Base-by-base conservation (phyloP, 92 coral and sea anemone species). In the Porites evermanni region DNA sequence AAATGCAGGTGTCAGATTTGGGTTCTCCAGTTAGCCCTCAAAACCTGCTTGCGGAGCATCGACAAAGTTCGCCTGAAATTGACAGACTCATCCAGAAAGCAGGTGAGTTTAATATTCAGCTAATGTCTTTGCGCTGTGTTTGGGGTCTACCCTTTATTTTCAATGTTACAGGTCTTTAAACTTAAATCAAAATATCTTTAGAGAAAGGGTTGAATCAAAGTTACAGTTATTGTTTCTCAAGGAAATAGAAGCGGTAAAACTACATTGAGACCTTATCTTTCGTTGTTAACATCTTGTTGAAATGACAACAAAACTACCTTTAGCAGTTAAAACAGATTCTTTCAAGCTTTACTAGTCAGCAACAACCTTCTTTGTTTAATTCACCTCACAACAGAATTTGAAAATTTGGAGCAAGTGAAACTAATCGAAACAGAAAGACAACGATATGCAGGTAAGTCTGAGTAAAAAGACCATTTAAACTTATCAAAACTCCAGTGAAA, bases 51-150 rank as follows among this genome's bases (percentile, higher is more conserved):
- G 24, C 64, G 24, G 47, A 71, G 47, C 63, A 61, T 14, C 72
- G 87, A 59, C 70, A 79, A 23, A 75, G 88, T 58, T 93, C 92
- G 56, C 95, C 95, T 56, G 97, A 93, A 52, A 92, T 97, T 72
- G 99, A 97, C 61, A 92, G 92, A 64, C 88, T 95, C 53, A 91
- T 97, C 32, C 98, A 95, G 86, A 97, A 87, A 63, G 95, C 98
- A 72, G 99, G 99, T 97, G 17, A 60, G 19, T 52, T 26, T 17
- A 3, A 9, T 9, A 7, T 29, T 8, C 11, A 9, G 17, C 47
- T 12, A 1, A 53, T 3, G 79, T 17, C 13, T 52, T 52, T 51
- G 24, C 16, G 12, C 47, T 38, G 47, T 38, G 47, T 38, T 38
- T 38, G 47, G 47, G 47, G 47, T 38, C 5, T 38, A 38, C 47